phyloP scores from a whole-genome alignment of 2,113 vertebrate genomes.

The Aptenodytes forsteri region DNA sequence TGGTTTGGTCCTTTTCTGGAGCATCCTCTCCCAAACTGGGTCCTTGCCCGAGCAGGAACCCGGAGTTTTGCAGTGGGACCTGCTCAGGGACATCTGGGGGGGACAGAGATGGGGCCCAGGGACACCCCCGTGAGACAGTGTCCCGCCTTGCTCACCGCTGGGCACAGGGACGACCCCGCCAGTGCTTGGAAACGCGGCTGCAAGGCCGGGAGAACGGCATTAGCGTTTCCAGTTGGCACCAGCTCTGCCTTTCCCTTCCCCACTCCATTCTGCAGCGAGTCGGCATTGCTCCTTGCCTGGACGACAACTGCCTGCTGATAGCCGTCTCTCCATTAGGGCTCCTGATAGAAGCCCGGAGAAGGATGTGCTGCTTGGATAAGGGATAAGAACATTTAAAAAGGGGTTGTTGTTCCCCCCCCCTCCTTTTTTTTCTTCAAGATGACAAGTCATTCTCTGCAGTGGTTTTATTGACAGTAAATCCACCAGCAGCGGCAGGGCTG shows the following conservation, averaged over 20 bases:
- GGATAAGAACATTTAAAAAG: neutral
- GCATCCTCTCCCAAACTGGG: neutral
- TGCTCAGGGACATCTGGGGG: neutral
- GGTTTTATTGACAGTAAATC: slow-evolving; percentile 5
- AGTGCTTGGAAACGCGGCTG: accelerated
- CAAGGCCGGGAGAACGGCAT: neutral
- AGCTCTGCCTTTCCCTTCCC: neutral
- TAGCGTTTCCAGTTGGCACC: neutral
- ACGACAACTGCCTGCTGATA: neutral
- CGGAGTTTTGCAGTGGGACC: accelerated
- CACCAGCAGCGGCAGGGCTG: neutral
- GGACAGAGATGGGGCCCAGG: neutral
- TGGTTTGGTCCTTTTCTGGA: neutral
- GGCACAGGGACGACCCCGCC: neutral
- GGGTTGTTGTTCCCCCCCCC: neutral
- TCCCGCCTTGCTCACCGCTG: accelerated
- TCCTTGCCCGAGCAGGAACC: neutral
- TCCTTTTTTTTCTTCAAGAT: neutral
- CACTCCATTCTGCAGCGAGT: neutral
- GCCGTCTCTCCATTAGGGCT: neutral
- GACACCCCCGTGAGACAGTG: neutral
- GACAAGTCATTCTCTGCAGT: neutral
- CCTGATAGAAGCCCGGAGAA: neutral
- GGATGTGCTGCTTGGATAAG: neutral
- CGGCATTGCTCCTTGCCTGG: neutral